Evolutionary conservation across 2,113 vertebrate genomes (phyloP), one percentile per base, ranked within the genome.

Genomic region (Plectropomus leopardus): DNA sequence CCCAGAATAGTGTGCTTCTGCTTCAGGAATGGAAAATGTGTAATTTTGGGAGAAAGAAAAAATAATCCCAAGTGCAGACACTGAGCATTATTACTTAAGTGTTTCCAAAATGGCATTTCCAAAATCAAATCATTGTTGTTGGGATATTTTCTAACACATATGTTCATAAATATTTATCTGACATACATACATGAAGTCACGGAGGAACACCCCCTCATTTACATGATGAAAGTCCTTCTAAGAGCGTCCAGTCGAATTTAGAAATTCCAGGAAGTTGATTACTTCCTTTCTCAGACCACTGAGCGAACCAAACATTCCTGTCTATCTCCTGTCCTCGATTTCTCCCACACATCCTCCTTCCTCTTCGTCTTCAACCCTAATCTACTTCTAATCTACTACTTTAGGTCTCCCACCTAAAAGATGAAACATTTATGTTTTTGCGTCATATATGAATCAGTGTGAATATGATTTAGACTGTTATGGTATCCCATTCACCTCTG

Each of bases 211-310:
- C 30, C 68, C 58, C 61, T 72, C 42, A 8, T 36, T 82, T 53
- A 65, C 64, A 85, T 73, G 64, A 87, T 86, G 58, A 69, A 89
- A 88, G 82, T 81, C 64, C 47, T 63, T 76, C 75, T 75, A 73
- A 79, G 48, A 78, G 72, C 76, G 85, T 87, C 73, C 82, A 76
- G 82, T 83, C 1, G 3, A 77, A 86, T 85, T 84, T 76, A 76
- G 79, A 88, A 89, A 86, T 88, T 90, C 79, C 88, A 89, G 78
- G 82, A 92, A 89, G 74, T 83, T 85, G 90, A 91, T 86, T 85
- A 84, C 84, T 90, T 91, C 80, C 84, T 80, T 63, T 78, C 69
- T 89, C 72, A 61, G 81, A 80, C 87, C 55, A 59, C 55, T 80
- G 70, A 84, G 71, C 64, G 86, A 85, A 87, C 86, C 70, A 82